Base-by-base conservation (phyloP, 1,140 invertebrate species). In the Parasteatoda tepidariorum region DNA sequence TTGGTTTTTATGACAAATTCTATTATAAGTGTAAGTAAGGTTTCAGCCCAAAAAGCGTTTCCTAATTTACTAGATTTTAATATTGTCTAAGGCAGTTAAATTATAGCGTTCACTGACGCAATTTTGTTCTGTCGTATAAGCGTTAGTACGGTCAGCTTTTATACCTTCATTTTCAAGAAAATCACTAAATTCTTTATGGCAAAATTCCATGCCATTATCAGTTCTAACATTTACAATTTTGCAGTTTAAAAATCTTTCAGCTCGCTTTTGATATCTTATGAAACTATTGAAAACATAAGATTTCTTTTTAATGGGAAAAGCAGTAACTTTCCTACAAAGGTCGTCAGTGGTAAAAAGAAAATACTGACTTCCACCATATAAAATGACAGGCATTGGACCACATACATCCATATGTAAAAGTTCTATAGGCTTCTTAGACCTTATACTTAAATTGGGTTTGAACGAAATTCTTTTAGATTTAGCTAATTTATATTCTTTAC, bases 91-190 rank as follows among this genome's bases (percentile, higher is more conserved):
- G 24, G 41, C 38, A n/a, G 75, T 67, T 31, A 24, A 30, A 55
- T 67, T 84, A 48, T 34, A 66, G 0, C 87, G 55, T 55, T 90
- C 88, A 2, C 86, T 85, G 2, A 86, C 75, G 1, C 89, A 88
- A 85, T 90, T 90, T 59, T 87, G 88, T 84, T 90, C 84, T 0
- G 88, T 87, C 13, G 86, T 87, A 71, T 88, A 86, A 0, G 87
- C 83, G 18, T 87, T 86, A 9, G 88, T 87, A 26, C 82, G 68
- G 61, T 88, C 84, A 66, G 18, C 13, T 7, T 62, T 13, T 11
- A 86, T 86, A 6, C 84, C 84, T 24, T 84, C 3, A 6, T 61
- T 15, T 38, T 54, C 38, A 28, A 87, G 74, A 48, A 64, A 85
- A 0, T 64, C 54, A 13, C 30, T 2, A 41, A 87, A 74, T 68